Percentiles rank a stretch among this genome's conserved stretches.
Evolutionary conservation across 2,888 invertebrate genomes (phyloP).

Genomic region (Iselma pallidipennis): DNA sequence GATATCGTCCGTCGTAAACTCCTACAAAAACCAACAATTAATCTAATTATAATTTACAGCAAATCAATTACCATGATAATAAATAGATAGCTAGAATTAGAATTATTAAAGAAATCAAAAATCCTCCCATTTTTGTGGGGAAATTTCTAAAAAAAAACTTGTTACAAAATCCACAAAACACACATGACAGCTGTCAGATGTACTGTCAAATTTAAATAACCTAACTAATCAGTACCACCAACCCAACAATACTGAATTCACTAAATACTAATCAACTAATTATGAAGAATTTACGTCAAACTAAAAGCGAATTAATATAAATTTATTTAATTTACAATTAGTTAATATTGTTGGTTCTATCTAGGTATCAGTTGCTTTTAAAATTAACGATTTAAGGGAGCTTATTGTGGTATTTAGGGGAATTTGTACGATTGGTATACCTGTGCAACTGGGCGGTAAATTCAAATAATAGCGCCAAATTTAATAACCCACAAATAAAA

Average conservation of each 20-base stretch:
- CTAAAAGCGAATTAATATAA: no score
- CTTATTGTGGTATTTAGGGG: no score
- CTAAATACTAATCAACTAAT: background rate
- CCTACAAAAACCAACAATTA: constrained; percentile 58
- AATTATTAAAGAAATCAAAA: constrained; percentile 33
- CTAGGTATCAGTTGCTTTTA: no score
- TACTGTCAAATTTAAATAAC: no score
- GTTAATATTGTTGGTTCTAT: no score
- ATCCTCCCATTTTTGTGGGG: constrained; percentile 32
- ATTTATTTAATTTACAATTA: no score
- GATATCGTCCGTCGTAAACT: constrained; percentile 75
- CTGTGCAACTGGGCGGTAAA: no score
- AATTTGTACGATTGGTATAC: no score
- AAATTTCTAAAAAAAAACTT: background rate
- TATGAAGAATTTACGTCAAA: no score
- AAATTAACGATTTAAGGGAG: no score
- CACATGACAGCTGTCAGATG: background rate
- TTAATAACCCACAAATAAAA: background rate
- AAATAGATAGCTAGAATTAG: constrained; percentile 33
- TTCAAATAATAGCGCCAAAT: background rate
- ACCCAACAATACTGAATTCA: background rate
- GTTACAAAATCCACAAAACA: background rate
- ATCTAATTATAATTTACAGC: constrained; percentile 5
- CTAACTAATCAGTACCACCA: background rate
- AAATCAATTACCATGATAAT: constrained; percentile 51